Evolutionary conservation across 2,888 invertebrate species (phyloP).

Genomic region (Drosophila fungiperda): DNA sequence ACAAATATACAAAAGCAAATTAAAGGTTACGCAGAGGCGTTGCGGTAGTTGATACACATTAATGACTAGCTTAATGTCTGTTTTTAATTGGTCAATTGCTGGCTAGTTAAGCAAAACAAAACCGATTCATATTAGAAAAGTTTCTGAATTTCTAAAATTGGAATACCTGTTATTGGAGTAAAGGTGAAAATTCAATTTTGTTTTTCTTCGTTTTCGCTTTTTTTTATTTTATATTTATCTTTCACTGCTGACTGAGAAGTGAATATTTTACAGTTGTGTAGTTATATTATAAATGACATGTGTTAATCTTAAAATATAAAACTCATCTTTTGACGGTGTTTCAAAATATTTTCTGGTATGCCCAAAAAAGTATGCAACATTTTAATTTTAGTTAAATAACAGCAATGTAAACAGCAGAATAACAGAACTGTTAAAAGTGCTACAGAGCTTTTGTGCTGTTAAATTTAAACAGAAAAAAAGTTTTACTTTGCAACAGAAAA

Average conservation of each 20-base stretch:
- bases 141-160: no score
- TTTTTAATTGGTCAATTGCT: not conserved
- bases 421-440: not conserved
- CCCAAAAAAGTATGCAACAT: constrained; percentile 6
- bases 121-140: no score
- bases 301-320: not conserved
- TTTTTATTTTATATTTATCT: not conserved
- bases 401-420: not conserved
- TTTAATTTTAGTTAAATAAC: not conserved
- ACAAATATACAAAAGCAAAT: constrained; percentile 1
- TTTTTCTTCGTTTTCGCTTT: not conserved
- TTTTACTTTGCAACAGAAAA: not conserved
- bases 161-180: no score
- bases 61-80: not conserved
- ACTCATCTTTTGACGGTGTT: not conserved
- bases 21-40: constrained; percentile 33
- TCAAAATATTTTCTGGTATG: not conserved
- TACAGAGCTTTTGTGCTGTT: not conserved
- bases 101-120: not conserved
- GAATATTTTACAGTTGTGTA: not conserved
- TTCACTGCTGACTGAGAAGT: not conserved
- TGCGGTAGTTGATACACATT: constrained; percentile 19
- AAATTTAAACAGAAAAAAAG: not conserved
- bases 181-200: not conserved
- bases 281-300: not conserved